A percentile compares a stretch with the other conserved stretches of the same genome.
These are phyloP conservation scores for Eurystomus gularis DNA, from an alignment of 2,113 vertebrate genomes.

Conservation along the genomic window DNA sequence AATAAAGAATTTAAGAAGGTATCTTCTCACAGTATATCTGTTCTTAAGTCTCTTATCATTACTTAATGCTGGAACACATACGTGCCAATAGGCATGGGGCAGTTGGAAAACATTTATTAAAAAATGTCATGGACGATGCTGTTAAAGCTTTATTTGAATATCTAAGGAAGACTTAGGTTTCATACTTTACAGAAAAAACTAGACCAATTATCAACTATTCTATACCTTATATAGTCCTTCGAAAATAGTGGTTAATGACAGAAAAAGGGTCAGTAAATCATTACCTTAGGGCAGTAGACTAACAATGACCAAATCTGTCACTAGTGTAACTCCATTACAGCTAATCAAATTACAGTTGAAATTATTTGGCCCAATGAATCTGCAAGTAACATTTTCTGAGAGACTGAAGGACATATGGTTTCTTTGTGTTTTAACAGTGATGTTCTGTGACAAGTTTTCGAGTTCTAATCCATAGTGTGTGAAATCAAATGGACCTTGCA, in stretches of 20 bases:
- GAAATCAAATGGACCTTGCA: neutral
- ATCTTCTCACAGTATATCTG: slow-evolving; percentile 60
- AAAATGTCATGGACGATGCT: slow-evolving; percentile 15
- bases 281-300: neutral
- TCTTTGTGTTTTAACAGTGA: neutral
- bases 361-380: neutral
- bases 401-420: neutral
- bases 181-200: slow-evolving; percentile 24
- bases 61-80: slow-evolving; percentile 46
- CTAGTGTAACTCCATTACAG: neutral
- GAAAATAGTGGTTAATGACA: neutral
- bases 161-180: slow-evolving; percentile 50
- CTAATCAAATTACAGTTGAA: neutral
- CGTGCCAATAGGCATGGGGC: slow-evolving; percentile 38
- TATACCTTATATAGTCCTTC: no score
- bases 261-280: neutral
- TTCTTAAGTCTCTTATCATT: slow-evolving; percentile 70
- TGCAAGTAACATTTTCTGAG: neutral
- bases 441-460: neutral
- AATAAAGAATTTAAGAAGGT: slow-evolving; percentile 74
- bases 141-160: slow-evolving; percentile 56
- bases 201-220: no score
- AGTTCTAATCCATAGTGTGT: neutral
- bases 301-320: neutral
- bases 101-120: slow-evolving; percentile 44